Conservation (phyloP, 2,797 vertebrate species). For the Aldrovandia affinis region DNA sequence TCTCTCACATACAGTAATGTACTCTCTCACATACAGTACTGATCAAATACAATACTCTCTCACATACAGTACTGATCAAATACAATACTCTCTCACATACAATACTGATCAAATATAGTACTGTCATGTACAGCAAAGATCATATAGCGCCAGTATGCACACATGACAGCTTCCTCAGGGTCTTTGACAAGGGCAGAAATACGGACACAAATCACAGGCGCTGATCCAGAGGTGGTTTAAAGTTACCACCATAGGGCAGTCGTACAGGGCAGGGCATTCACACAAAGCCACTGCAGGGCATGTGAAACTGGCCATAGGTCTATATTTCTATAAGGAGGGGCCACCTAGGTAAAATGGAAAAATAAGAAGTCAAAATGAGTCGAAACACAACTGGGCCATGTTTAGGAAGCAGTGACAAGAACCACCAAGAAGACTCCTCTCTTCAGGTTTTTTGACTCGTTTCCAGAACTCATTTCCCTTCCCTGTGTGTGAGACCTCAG, state of each 20-base stretch:
- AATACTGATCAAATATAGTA: neutral
- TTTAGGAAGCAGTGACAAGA: neutral
- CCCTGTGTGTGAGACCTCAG: constrained; percentile 16
- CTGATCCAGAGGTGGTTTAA: neutral
- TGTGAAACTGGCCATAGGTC: neutral
- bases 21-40: no score
- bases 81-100: no score
- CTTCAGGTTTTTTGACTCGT: neutral
- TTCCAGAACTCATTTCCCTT: constrained; percentile 12
- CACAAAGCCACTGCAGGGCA: neutral
- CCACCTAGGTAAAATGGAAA: neutral
- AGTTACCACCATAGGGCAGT: no score
- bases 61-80: no score
- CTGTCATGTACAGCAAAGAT: neutral
- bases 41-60: no score
- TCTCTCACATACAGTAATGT: no score
- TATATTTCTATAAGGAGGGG: neutral
- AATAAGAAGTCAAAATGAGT: no score
- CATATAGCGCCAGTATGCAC: neutral
- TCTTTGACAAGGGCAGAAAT: no score
- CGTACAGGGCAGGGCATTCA: neutral
- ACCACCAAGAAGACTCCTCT: neutral
- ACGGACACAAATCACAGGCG: neutral
- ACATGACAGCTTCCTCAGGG: no score
- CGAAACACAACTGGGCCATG: neutral